Conservation (phyloP, 1,140 invertebrate species). For the Hycleus cichorii region DNA sequence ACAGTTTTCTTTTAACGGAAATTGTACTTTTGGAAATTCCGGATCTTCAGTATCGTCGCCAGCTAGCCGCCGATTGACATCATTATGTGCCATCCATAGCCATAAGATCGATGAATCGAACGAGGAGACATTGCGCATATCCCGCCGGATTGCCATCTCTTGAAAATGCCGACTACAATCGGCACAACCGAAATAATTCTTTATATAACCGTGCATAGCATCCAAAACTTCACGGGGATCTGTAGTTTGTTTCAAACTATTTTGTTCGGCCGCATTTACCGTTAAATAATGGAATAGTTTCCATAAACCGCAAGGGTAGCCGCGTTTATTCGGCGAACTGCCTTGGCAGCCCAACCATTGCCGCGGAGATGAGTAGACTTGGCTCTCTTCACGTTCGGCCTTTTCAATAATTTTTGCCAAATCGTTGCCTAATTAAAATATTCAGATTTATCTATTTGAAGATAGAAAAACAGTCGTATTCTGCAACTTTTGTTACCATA, state of each 20-base stretch:
- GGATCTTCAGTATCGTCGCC: slow-evolving; percentile 89
- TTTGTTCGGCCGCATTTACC: slow-evolving; percentile 60
- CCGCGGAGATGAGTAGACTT: slow-evolving; percentile 51
- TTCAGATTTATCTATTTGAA: too few species aligned
- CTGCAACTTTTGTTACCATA: too few species aligned
- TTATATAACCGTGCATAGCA: slow-evolving; percentile 83
- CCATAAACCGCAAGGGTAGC: slow-evolving; percentile 96
- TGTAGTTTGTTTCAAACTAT: slow-evolving; percentile 38
- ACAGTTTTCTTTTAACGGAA: slow-evolving; percentile 67
- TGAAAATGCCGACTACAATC: slow-evolving; percentile 87
- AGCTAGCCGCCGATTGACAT: slow-evolving; percentile 80
- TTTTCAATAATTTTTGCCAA: slow-evolving; percentile 47
- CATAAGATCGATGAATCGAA: slow-evolving; percentile 77
- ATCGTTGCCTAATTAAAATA: slow-evolving; percentile 27
- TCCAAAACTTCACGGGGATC: slow-evolving; percentile 62
- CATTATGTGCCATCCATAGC: slow-evolving; percentile 93
- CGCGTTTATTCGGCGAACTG: slow-evolving; percentile 61
- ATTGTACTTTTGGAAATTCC: slow-evolving; percentile 80
- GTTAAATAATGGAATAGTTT: slow-evolving; percentile 89
- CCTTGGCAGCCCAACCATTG: slow-evolving; percentile 80
- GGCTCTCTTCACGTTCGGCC: slow-evolving; percentile 45
- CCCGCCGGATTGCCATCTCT: slow-evolving; percentile 62
- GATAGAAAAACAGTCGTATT: too few species aligned
- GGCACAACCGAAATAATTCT: slow-evolving; percentile 89
- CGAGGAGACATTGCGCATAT: slow-evolving; percentile 59